Conservation (phyloP, 2,797 vertebrate species). For the Limosa lapponica region DNA sequence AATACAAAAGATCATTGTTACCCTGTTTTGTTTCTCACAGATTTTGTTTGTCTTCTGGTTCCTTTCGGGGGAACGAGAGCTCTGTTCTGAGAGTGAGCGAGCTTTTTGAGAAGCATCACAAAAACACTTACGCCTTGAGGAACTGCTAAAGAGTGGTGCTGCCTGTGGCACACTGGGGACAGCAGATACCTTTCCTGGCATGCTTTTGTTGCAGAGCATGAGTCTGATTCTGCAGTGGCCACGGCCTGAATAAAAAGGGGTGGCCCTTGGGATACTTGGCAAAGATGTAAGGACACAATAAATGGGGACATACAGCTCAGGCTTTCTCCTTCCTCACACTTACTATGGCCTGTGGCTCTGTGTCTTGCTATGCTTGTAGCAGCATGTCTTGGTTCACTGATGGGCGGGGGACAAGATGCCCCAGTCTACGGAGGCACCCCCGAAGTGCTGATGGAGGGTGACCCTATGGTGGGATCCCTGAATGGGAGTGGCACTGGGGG, state of each 20-base stretch:
- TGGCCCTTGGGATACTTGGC: neutral
- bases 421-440: neutral
- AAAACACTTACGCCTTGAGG: neutral
- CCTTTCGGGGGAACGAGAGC: neutral
- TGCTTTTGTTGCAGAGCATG: rapidly evolving
- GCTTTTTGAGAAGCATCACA: neutral
- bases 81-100: neutral
- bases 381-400: neutral
- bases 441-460: rapidly evolving
- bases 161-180: neutral
- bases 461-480: rapidly evolving
- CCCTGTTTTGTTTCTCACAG: neutral
- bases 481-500: too few species aligned
- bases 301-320: neutral
- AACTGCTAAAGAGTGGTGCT: neutral
- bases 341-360: neutral
- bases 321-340: neutral
- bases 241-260: neutral
- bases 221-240: rapidly evolving
- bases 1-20: neutral
- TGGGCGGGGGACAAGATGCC: neutral
- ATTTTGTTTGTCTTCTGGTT: neutral
- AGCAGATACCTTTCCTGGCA: neutral
- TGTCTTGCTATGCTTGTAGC: neutral
- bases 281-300: neutral